Base-by-base conservation (phyloP, 2,113 vertebrate genomes). In the Peucedramus taeniatus region DNA sequence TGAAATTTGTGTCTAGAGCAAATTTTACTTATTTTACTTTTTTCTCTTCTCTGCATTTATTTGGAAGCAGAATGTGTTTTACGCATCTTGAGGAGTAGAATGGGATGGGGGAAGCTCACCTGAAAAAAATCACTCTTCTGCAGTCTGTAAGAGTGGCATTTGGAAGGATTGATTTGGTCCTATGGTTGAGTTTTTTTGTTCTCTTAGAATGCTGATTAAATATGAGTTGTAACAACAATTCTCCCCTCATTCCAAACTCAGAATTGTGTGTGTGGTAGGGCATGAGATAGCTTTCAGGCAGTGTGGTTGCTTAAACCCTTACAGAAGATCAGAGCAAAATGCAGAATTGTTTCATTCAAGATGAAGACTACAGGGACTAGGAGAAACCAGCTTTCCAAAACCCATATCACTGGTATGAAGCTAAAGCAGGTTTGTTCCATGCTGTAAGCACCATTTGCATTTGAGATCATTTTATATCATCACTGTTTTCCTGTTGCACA, bases 331-430 rank as follows among this genome's bases (percentile, higher is more conserved):
- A 65, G 49, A 83, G 27, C 37, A 53, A 54, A 53, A 65, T n/a
- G 27, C 13, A 28, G 28, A 50, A 37, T 53, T 65, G 19, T 35
- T 82, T 9, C n/a, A 39, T 26, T 69, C 13, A 23, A 28, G 40
- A 28, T 61, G 53, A 59, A 27, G 26, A 70, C 8, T 61, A 1
- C 3, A 42, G 49, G 4, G 30, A 42, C 21, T 30, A 10, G 28
- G 44, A 51, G 51, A 40, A 92, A 53, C 1, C 3, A 49, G 7
- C 17, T 72, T 37, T 47, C n/a, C 33, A 51, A 88, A 68, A 11
- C 27, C 3, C 0, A 0, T n/a, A 1, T 60, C 11, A 7, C 16
- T 51, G 57, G 19, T 39, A 1, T 7, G 53, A 42, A 56, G 30
- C 44, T 85, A 45, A 30, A 79, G 66, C 33, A 28, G 18, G 30